Evolutionary conservation across 2,113 vertebrate species (phyloP), one percentile per base, ranked within the genome.

Genomic region (Phainopepla nitens): DNA sequence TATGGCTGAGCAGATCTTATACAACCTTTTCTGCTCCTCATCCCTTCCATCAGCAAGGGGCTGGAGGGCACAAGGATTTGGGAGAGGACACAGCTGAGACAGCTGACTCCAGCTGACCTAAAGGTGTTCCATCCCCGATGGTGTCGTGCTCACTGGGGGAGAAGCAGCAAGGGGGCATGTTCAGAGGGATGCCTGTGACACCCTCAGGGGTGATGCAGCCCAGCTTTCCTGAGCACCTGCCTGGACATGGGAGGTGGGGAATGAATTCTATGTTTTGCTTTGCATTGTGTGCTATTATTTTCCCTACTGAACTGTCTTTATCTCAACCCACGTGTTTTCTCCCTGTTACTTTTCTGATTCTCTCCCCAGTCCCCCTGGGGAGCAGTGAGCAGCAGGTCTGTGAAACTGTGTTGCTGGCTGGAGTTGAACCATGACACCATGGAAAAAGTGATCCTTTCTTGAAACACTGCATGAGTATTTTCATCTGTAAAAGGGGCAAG

Each of bases 101-200:
- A 72, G 45, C 22, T 47, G 53, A 33, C 13, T 45, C 25, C n/a
- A 35, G 1, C 6, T 27, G 58, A 23, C 22, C 12, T 4, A 11
- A 60, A 9, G 45, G 6, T 42, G 36, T 33, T 23, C 53, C 47
- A 42, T 7, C 45, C 8, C 7, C 0, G 0, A 5, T 1, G 25
- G 39, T 29, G 28, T 2, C 3, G 1, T 23, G 25, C 39, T 41
- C 82, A 33, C 25, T 41, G 36, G 7, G n/a, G 13, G 7, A 41
- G 11, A 39, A 45, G 20, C 13, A 66, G 51, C 65, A 65, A 77
- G 19, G 6, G 6, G 6, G 6, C 49, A 44, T 33, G 3, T 29
- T 19, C n/a, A 41, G 44, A 45, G n/a, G 9, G 20, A 31, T 23
- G 45, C 65, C 33, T 20, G 29, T 4, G 33, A 33, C 73, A 35